Conservation (phyloP, 2,888 invertebrate species). For the Homarus gammarus region DNA sequence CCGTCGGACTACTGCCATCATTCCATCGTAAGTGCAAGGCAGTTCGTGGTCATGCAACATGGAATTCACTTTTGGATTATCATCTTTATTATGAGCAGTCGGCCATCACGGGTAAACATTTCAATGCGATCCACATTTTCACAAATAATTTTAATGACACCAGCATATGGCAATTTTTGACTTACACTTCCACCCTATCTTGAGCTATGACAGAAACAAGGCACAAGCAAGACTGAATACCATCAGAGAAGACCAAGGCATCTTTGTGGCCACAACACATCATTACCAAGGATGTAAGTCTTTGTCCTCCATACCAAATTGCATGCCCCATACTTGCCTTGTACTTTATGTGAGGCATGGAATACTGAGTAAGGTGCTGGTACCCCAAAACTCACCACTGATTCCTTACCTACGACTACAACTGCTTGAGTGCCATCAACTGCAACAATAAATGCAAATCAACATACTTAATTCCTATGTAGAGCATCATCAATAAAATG, state of each 20-base stretch:
- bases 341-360: neutral
- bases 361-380: neutral
- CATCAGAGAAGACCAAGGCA: constrained; percentile 36
- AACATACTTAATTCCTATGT: neutral
- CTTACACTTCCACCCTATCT: neutral
- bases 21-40: constrained; percentile 1
- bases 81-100: neutral
- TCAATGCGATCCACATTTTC: neutral
- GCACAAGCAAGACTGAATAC: constrained; percentile 13
- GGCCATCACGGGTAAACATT: constrained; percentile 39
- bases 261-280: constrained; percentile 22
- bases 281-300: constrained; percentile 7
- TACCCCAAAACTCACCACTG: neutral
- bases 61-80: neutral
- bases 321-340: neutral
- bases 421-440: neutral
- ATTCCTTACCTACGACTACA: neutral
- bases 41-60: neutral
- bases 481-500: too few species aligned
- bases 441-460: neutral
- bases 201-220: neutral
- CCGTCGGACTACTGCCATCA: constrained; percentile 22
- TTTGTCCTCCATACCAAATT: constrained; percentile 1
- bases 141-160: constrained; percentile 33
- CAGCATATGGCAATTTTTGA: neutral